Base-by-base conservation (phyloP, 2,113 vertebrate species). In the Burhinus bistriatus region DNA sequence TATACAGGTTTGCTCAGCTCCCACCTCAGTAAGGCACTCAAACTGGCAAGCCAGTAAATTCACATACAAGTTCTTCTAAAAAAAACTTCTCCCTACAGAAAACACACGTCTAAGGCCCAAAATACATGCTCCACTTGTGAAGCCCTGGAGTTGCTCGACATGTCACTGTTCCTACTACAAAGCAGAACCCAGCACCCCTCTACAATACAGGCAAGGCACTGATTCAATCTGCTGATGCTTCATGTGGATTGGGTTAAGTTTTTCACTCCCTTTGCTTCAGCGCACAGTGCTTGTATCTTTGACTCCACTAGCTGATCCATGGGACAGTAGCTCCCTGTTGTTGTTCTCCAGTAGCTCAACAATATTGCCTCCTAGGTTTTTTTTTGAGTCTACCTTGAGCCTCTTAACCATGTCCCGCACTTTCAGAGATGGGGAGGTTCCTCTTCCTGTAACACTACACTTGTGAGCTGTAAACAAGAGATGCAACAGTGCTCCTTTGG, bases 401-500 rank as follows among this genome's bases (percentile, higher is more conserved):
- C 49, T 80, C 54, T 57, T 40, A 87, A 40, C 4, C 13, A 21
- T 61, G 22, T 47, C n/a, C 27, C 62, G 25, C 32, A 14, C 51
- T 61, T 80, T 25, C 1, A 3, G 20, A 71, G 32, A 15, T n/a
- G 51, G 12, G 49, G 65, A 87, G 34, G 72, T 16, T 72, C 21
- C 45, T 95, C 40, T 32, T 77, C 30, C 64, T 27, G 34, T 40
- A 80, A 73, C 11, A 49, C 54, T 62, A 42, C 65, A 61, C 76
- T 92, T 22, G n/a, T 30, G 83, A 93, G 72, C 88, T 83, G 58
- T 73, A 81, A 94, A 91, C 44, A 91, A 87, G 66, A 85, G 81
- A 85, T 52, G 36, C 54, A 64, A 68, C 32, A 79, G 40, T 20
- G 54, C 8, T 94, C 59, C 57, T 83, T 23, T 49, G 49, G 51